Base-by-base conservation (phyloP, 2,113 vertebrate genomes). In the Bufo bufo region DNA sequence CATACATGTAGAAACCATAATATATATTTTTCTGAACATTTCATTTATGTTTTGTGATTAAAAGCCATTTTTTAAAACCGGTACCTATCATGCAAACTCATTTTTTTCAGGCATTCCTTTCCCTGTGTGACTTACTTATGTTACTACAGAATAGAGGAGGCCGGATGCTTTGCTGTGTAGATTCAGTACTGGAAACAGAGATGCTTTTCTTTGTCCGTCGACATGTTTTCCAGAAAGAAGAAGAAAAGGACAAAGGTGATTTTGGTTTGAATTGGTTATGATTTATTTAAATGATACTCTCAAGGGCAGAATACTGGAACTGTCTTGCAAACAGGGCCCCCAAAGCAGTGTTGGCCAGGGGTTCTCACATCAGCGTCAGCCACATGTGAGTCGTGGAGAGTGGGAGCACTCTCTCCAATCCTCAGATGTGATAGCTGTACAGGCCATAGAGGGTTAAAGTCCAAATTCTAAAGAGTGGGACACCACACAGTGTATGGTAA, bases 101-200 rank as follows among this genome's bases (percentile, higher is more conserved):
- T 45, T 43, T 14, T 11, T 88, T 89, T 33, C 89, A 98, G 97
- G 95, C 96, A 13, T 98, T 98, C 79, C 87, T 95, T 90, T 93
- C 96, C 4, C 92, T 97, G 12, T 98, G 97, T 85, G 97, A 98
- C 80, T 92, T 97, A 75, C 93, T 98, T 90, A 93, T 95, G 16
- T 95, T 96, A 91, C 93, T 97, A 78, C 96, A 94, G 87, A 95
- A 96, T 92, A 96, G 95, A 93, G 91, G 95, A 77, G 0, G 87
- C 91, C n/a, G 91, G 94, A 0, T 96, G 65, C 90, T 93, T 74
- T 96, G 94, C 91, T 94, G 94, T 7, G 95, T 96, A 87, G 95
- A 94, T 56, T 91, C 93, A 88, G 92, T 92, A 78, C 95, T 97
- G 93, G 96, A 97, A 92, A 95, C 95, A 91, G 95, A 96, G 78